phyloP scores from a whole-genome alignment of 92 coral and sea anemone species.

The Siderastrea siderea region DNA sequence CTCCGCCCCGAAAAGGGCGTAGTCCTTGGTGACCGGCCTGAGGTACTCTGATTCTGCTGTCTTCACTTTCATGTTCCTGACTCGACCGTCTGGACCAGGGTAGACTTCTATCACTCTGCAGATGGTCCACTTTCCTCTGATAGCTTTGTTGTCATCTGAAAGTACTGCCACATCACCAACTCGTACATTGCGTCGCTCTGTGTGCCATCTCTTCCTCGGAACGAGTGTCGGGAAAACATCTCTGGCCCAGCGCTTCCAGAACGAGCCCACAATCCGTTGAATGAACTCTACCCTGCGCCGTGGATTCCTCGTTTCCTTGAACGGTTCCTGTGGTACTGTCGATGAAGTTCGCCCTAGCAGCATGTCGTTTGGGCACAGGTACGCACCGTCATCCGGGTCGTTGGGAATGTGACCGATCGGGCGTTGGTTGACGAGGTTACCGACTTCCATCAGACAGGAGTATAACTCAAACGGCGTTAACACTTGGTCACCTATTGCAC shows the following conservation, averaged over 20 bases:
- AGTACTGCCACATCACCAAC: no score
- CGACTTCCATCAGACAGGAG: slow-evolving; percentile 47
- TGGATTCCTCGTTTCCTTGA: slow-evolving; percentile 52
- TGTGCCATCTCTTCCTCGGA: slow-evolving; percentile 46
- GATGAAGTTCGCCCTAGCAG: no score
- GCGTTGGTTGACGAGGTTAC: slow-evolving; percentile 48
- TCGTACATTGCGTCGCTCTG: no score
- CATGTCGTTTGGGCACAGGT: no score
- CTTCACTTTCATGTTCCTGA: no score
- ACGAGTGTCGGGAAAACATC: slow-evolving; percentile 55
- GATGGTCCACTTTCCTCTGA: background rate
- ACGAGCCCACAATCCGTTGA: slow-evolving; percentile 64
- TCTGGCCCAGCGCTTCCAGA: slow-evolving; percentile 65
- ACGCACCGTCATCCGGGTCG: slow-evolving; percentile 59
- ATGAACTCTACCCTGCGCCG: slow-evolving; percentile 58
- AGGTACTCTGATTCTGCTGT: no score
- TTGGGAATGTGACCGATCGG: slow-evolving; percentile 60
- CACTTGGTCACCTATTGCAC: no score
- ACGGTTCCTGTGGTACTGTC: no score
- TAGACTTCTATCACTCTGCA: background rate
- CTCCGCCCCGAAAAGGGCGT: no score
- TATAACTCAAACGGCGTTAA: no score
- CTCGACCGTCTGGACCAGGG: background rate
- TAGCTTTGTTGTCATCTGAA: no score
- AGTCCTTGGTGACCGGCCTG: no score